Evolutionary conservation across 2,888 invertebrate genomes (phyloP).

Genomic region (Polymixis flavicincta): DNA sequence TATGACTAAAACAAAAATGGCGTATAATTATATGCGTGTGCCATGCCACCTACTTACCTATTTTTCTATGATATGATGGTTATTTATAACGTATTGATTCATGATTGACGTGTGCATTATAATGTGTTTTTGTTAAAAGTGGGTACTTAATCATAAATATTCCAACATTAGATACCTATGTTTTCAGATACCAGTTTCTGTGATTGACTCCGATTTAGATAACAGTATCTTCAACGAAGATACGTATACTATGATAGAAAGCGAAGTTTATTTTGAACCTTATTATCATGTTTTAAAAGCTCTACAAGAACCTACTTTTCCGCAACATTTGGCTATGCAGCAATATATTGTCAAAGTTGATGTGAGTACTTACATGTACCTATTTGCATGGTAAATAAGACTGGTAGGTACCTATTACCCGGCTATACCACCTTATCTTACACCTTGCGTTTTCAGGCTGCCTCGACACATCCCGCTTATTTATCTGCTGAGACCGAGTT

Average conservation of each 20-base stretch:
- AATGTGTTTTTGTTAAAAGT: neutral
- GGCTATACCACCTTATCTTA: too few relatives aligned
- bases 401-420: neutral
- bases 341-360: slow-evolving; percentile 92
- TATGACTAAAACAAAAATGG: too few relatives aligned
- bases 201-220: slow-evolving; percentile 69
- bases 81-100: neutral
- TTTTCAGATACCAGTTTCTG: slow-evolving; percentile 79
- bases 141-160: neutral
- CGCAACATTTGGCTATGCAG: slow-evolving; percentile 92
- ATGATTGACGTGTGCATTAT: neutral
- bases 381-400: neutral
- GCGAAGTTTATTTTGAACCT: slow-evolving; percentile 95
- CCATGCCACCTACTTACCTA: neutral
- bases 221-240: slow-evolving; percentile 71
- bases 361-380: slow-evolving; percentile 75
- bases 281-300: slow-evolving; percentile 93
- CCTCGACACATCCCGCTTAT: slow-evolving; percentile 74
- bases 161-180: neutral
- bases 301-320: slow-evolving; percentile 90
- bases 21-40: neutral
- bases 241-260: slow-evolving; percentile 92
- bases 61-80: neutral
- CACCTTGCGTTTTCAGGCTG: slow-evolving; percentile 68
- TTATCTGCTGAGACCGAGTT: slow-evolving; percentile 63